phyloP scores from a whole-genome alignment of 2,888 invertebrate species.

The Neoascia interrupta region DNA sequence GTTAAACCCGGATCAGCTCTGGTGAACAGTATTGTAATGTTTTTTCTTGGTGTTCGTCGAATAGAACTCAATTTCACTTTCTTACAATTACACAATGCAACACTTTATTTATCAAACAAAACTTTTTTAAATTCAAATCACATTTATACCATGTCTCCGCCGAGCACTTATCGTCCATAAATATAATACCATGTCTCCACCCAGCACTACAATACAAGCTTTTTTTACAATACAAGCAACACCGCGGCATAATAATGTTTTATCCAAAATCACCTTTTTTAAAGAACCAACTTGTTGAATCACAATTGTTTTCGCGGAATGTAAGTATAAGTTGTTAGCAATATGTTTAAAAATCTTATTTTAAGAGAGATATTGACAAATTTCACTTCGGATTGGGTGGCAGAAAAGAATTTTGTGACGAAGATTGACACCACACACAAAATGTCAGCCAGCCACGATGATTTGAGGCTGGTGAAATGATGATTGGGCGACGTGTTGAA shows the following conservation, averaged over 20 bases:
- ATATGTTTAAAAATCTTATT: slow-evolving; percentile 30
- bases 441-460: slow-evolving; percentile 62
- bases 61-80: too few relatives aligned
- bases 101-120: too few relatives aligned
- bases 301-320: slow-evolving; percentile 77
- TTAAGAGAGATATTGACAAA: slow-evolving; percentile 11
- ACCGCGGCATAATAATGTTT: slow-evolving; percentile 76
- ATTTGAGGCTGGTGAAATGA: slow-evolving; percentile 61
- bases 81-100: too few relatives aligned
- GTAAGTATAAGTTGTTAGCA: slow-evolving; percentile 76
- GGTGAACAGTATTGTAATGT: too few relatives aligned
- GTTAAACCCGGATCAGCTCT: too few relatives aligned
- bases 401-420: slow-evolving; percentile 42
- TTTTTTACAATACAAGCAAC: too few relatives aligned
- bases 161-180: too few relatives aligned
- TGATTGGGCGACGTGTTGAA: slow-evolving; percentile 71
- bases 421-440: slow-evolving; percentile 52
- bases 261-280: slow-evolving; percentile 78
- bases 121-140: too few relatives aligned
- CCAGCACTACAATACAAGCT: too few relatives aligned
- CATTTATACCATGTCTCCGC: too few relatives aligned
- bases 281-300: slow-evolving; percentile 76
- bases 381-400: slow-evolving; percentile 33
- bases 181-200: too few relatives aligned
- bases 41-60: too few relatives aligned